Evolutionary conservation across 2,888 invertebrate species (phyloP), one percentile per base, ranked within the genome.

Genomic region (Pseudoips prasinana): DNA sequence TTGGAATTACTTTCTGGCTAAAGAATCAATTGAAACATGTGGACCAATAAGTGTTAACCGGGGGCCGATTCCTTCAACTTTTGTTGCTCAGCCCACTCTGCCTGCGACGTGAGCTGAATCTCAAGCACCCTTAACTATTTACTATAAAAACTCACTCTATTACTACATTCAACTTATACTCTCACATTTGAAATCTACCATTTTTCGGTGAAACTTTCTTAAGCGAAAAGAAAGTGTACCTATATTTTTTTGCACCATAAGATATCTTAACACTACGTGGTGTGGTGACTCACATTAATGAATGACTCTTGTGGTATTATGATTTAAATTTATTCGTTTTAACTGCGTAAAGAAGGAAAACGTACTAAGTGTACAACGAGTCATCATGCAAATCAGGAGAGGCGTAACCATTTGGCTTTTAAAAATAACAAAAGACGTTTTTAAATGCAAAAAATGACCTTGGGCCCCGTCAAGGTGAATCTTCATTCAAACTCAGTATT

Each of bases 21-120:
- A 63, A 63, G 67, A 76, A 75, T 80, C 74, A 77, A 83, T 80
- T 76, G 80, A 71, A 78, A 75, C 80, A 74, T 77, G 70, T 73
- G 69, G 72, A 70, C 73, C 79, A 74, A 80, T 82, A 79, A 78
- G 76, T 80, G 79, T 77, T 77, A 80, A 82, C 75, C 60, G 69
- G 71, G 64, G 67, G 58, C 60, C 73, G 65, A 75, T 80, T 73
- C 68, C 73, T 74, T 72, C 65, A 54, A 58, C 73, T 60, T 72
- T 77, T 74, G 77, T 72, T 69, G 72, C 66, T 57, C 66, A 70
- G 64, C 73, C 75, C 78, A 75, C 79, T 78, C 68, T 47, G 64
- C 42, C 40, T 42, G 58, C 43, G 54, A 61, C 75, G 73, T 55
- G 67, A 33, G 27, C 57, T 50, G 84, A 82, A 85, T 84, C 39